phyloP scores from a whole-genome alignment of 2,797 vertebrate species.

The Sylvilagus floridanus region DNA sequence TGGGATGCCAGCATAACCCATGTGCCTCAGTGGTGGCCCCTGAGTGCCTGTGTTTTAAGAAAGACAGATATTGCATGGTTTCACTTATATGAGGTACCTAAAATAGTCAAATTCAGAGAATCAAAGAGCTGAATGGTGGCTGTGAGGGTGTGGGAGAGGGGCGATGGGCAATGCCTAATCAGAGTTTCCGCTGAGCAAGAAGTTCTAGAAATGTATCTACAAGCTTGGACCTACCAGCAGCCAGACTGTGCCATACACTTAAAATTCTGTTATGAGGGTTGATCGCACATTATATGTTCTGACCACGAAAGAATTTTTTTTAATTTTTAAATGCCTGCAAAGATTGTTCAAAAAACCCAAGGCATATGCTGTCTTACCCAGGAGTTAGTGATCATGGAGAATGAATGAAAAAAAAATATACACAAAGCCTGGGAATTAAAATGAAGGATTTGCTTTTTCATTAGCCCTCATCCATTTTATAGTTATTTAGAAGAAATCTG shows the following conservation, averaged over 20 bases:
- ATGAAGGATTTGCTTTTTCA: slow-evolving; percentile 61
- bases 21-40: too few relatives aligned
- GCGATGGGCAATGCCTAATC: background rate
- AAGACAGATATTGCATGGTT: background rate
- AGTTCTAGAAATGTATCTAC: background rate
- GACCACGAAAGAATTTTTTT: background rate
- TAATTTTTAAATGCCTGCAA: slow-evolving; percentile 54
- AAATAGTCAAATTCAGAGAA: background rate
- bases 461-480: slow-evolving; percentile 74
- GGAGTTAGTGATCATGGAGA: slow-evolving; percentile 77
- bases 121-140: background rate
- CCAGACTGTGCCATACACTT: background rate
- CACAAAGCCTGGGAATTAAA: slow-evolving; percentile 78
- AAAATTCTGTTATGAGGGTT: background rate
- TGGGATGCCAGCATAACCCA: too few relatives aligned
- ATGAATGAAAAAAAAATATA: slow-evolving; percentile 74
- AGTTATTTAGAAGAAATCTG: slow-evolving; percentile 84
- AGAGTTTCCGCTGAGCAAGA: background rate
- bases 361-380: slow-evolving; percentile 78
- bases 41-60: slow-evolving; percentile 24
- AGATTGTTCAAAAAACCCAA: slow-evolving; percentile 61
- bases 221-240: accelerated
- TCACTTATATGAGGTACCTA: background rate
- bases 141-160: background rate
- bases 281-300: background rate